Conservation (phyloP, 2,888 invertebrate genomes). For the Diabrotica balteata region DNA sequence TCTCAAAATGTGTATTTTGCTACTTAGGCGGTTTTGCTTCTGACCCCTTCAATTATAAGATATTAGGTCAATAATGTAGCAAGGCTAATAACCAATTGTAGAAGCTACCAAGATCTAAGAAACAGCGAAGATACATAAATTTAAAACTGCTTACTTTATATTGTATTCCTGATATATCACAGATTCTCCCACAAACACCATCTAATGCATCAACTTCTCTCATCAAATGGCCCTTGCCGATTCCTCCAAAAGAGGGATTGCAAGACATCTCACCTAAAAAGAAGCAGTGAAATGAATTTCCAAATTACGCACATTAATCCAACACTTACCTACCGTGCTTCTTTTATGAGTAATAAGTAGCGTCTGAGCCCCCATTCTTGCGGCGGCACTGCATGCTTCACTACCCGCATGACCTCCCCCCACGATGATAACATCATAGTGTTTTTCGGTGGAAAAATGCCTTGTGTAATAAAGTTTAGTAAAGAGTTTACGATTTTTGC, state of each 20-base stretch:
- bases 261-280: slow-evolving; percentile 87
- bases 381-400: slow-evolving; percentile 84
- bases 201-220: slow-evolving; percentile 88
- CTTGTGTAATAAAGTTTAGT: slow-evolving; percentile 6
- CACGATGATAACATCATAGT: slow-evolving; percentile 80
- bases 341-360: slow-evolving; percentile 84
- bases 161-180: slow-evolving; percentile 81
- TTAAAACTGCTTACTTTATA: slow-evolving; percentile 66
- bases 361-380: slow-evolving; percentile 82
- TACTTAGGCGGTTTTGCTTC: too few relatives aligned
- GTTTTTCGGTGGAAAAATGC: slow-evolving; percentile 30
- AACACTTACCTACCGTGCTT: slow-evolving; percentile 73
- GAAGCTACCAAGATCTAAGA: too few relatives aligned
- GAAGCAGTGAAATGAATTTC: too few relatives aligned
- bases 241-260: slow-evolving; percentile 92
- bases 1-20: too few relatives aligned
- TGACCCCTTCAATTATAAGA: too few relatives aligned
- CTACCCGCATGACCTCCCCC: slow-evolving; percentile 93
- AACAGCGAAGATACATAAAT: too few relatives aligned
- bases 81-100: neutral
- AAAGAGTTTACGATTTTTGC: too few relatives aligned
- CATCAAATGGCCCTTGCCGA: slow-evolving; percentile 90
- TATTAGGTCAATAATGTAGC: too few relatives aligned
- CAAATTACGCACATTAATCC: too few relatives aligned
- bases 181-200: slow-evolving; percentile 81